A percentile compares a stretch with the other conserved stretches of the same genome.
Conservation (phyloP, 2,888 invertebrate genomes). For the Nemotelus nigrinus region DNA sequence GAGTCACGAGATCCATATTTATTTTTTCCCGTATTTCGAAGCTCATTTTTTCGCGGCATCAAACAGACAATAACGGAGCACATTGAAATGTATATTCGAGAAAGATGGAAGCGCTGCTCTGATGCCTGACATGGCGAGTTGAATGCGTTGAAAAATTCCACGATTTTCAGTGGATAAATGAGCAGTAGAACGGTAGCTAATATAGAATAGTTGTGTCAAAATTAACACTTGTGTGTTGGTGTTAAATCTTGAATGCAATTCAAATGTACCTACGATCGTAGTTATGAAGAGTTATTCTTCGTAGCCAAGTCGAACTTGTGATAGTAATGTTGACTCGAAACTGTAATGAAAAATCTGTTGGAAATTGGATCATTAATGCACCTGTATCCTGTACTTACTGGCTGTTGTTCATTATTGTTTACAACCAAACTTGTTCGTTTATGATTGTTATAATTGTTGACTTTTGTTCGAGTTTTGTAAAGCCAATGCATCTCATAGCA, state of each 20-base stretch:
- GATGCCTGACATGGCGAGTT: background rate
- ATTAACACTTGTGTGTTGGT: conserved; percentile 50
- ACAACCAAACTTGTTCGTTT: no score
- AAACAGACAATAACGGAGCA: conserved; percentile 15
- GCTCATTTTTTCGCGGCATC: conserved; percentile 27
- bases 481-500: no score
- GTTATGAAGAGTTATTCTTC: no score
- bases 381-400: no score
- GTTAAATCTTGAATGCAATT: conserved; percentile 1
- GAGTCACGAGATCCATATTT: conserved; percentile 59
- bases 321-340: no score
- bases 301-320: no score
- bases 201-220: conserved; percentile 51
- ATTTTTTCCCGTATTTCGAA: conserved; percentile 25
- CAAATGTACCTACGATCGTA: no score
- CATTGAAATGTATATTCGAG: background rate
- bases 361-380: no score
- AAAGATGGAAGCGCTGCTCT: conserved; percentile 4
- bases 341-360: no score
- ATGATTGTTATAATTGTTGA: no score
- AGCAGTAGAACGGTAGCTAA: conserved; percentile 51
- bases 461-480: no score
- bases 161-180: background rate
- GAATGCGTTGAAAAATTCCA: conserved; percentile 33
- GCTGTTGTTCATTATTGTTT: no score